Conservation (phyloP, 1,140 invertebrate species). For the Zaprionus vittiger region DNA sequence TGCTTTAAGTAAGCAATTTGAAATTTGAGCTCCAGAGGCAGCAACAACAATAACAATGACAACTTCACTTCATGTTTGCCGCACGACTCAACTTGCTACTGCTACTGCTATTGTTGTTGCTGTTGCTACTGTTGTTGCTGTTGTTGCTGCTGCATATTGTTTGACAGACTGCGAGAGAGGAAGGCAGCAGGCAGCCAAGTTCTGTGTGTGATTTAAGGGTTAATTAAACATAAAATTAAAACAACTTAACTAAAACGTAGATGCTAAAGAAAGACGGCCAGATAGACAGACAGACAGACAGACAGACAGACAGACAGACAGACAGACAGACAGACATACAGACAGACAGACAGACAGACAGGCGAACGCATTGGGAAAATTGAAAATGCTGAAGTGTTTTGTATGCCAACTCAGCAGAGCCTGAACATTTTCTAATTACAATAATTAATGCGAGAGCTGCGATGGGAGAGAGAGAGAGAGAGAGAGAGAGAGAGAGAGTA, state of each 20-base stretch:
- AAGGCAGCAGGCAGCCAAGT: neutral
- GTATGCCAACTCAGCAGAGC: conserved; percentile 37
- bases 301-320: conserved; percentile 24
- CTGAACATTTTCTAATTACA: conserved; percentile 75
- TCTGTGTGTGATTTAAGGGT: conserved; percentile 65
- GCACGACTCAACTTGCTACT: conserved; percentile 28
- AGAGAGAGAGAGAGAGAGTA: neutral
- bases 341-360: neutral
- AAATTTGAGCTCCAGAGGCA: conserved; percentile 67
- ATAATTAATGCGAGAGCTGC: conserved; percentile 63
- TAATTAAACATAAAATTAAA: conserved; percentile 69
- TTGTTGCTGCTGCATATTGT: conserved; percentile 66
- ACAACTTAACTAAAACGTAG: conserved; percentile 4
- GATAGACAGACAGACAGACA: neutral
- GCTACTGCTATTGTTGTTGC: neutral
- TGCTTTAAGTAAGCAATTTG: conserved; percentile 80
- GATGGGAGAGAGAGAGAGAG: neutral
- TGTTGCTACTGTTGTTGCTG: neutral
- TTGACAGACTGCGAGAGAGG: conserved; percentile 34
- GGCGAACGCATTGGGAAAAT: conserved; percentile 33
- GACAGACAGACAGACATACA: conserved; percentile 43
- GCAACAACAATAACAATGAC: conserved; percentile 20
- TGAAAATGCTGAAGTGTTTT: conserved; percentile 41
- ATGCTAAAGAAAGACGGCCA: neutral
- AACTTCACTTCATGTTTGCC: conserved; percentile 48